A percentile compares a stretch with the other conserved stretches of the same genome.
These are phyloP conservation scores for Iguana delicatissima DNA, from an alignment of 2,797 vertebrate genomes.

Conservation along the genomic window DNA sequence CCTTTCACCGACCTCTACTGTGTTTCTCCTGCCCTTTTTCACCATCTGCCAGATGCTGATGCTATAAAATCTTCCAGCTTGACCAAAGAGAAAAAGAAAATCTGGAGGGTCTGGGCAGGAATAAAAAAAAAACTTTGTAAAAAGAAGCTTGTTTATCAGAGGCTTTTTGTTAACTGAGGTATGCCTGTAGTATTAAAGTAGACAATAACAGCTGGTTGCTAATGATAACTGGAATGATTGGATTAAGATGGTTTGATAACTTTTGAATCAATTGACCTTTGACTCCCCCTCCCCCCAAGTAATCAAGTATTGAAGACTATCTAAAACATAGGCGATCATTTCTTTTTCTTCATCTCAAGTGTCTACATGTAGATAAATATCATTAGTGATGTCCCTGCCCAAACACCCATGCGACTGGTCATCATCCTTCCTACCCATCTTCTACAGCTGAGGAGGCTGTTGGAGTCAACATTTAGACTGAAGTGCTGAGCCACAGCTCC, in stretches of 20 bases:
- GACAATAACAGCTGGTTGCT: background rate
- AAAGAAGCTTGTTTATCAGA: no score
- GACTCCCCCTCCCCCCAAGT: background rate
- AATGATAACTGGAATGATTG: background rate
- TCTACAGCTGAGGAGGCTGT: background rate
- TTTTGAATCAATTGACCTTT: background rate
- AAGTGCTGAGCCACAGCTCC: no score
- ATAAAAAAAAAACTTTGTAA: no score
- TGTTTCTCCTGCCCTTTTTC: no score
- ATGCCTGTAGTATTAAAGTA: background rate
- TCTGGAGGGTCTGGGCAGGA: no score
- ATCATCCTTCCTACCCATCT: background rate
- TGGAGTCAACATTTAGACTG: background rate
- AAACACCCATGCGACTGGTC: background rate
- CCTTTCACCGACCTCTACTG: no score
- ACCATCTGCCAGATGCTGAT: no score
- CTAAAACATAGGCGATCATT: background rate
- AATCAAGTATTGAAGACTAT: background rate
- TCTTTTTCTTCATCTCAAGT: background rate
- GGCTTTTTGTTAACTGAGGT: no score
- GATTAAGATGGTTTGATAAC: background rate
- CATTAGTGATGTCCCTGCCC: background rate
- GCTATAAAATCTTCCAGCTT: no score
- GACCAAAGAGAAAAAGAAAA: no score
- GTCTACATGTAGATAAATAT: background rate